phyloP scores from a whole-genome alignment of 2,113 vertebrate genomes.

The Grus americana region DNA sequence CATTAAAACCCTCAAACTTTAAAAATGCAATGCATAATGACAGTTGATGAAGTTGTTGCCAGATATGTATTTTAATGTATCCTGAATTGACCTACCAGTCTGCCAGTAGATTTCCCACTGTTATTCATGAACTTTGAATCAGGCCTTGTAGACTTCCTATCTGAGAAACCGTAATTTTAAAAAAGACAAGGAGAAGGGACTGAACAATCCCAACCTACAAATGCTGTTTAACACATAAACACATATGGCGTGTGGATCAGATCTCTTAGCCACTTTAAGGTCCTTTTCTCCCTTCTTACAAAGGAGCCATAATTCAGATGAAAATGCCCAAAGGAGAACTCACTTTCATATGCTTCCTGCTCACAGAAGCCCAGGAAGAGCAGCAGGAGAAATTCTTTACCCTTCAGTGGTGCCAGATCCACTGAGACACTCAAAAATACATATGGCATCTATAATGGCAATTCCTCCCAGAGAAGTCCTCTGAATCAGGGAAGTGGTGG shows the following conservation, averaged over 20 bases:
- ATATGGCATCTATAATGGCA: not conserved
- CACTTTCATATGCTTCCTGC: not conserved
- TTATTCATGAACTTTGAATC: not conserved
- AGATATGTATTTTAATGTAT: accelerated
- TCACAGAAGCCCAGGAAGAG: not conserved
- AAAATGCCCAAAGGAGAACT: not conserved
- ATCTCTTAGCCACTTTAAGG: not conserved
- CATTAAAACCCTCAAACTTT: not conserved
- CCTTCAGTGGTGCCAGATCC: not conserved
- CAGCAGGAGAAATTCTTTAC: not conserved
- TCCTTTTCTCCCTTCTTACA: not conserved
- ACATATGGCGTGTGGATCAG: accelerated
- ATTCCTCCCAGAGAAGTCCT: not conserved
- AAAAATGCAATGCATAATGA: not conserved
- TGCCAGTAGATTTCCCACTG: not conserved
- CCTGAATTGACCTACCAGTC: not conserved
- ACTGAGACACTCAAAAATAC: not conserved
- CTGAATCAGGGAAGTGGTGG: not conserved
- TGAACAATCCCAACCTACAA: not conserved
- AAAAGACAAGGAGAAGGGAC: not conserved
- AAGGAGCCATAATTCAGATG: not conserved
- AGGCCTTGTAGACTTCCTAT: not conserved
- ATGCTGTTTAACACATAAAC: not conserved
- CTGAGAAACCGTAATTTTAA: not conserved
- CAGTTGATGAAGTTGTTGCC: not conserved